Evolutionary conservation across 2,797 vertebrate genomes (phyloP).

Genomic region (Sylvilagus floridanus): DNA sequence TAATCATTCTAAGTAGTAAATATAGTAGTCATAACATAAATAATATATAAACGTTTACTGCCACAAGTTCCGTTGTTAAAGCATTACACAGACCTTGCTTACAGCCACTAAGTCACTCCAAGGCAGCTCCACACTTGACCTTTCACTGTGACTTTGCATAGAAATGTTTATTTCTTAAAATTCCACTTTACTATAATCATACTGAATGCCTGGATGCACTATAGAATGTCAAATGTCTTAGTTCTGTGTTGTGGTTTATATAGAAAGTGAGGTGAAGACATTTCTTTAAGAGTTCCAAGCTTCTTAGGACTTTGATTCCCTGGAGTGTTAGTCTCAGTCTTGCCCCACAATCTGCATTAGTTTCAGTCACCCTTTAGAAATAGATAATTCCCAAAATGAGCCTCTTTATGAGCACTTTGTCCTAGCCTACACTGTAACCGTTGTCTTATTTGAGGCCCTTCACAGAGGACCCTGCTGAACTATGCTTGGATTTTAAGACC

Average conservation of each 20-base stretch:
- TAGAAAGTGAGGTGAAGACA: neutral
- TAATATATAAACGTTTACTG: neutral
- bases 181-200: neutral
- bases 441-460: neutral
- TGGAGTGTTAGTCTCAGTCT: neutral
- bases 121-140: neutral
- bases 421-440: neutral
- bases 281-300: neutral
- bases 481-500: neutral
- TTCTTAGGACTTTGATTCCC: neutral
- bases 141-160: neutral
- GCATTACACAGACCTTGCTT: neutral
- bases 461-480: neutral
- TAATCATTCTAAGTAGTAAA: neutral
- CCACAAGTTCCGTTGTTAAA: neutral
- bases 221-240: neutral
- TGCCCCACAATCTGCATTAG: fast-evolving
- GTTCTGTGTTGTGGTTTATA: neutral
- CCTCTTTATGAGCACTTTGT: neutral
- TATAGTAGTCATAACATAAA: neutral
- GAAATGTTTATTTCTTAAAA: neutral
- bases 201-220: neutral
- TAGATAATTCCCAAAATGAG: fast-evolving
- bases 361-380: neutral
- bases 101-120: neutral